Percentiles rank a stretch among this genome's conserved stretches.
phyloP scores from a whole-genome alignment of 2,797 vertebrate genomes.

The Hemitrygon akajei region DNA sequence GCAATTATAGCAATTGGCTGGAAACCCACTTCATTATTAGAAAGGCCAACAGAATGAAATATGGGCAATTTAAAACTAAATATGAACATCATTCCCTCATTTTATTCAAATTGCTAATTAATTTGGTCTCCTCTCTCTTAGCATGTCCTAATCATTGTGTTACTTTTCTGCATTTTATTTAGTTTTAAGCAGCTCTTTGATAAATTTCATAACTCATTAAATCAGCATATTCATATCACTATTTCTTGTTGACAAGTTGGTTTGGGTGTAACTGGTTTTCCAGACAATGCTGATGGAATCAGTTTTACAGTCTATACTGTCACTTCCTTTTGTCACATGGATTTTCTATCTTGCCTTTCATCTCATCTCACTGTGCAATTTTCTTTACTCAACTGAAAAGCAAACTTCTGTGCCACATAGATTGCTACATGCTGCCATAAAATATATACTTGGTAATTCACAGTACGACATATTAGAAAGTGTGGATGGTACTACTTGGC shows the following conservation, averaged over 20 bases:
- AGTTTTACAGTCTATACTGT: too few relatives aligned
- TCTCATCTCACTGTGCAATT: not conserved
- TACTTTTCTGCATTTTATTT: not conserved
- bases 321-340: not conserved
- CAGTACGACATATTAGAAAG: not conserved
- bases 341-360: not conserved
- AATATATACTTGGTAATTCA: not conserved
- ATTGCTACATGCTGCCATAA: not conserved
- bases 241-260: not conserved
- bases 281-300: too few relatives aligned
- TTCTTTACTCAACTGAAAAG: not conserved
- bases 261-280: not conserved
- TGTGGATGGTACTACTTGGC: not conserved
- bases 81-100: not conserved
- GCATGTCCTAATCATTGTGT: not conserved
- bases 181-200: not conserved
- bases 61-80: not conserved
- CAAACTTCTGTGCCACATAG: not conserved
- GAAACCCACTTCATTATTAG: not conserved
- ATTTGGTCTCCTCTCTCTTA: not conserved
- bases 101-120: not conserved
- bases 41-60: not conserved
- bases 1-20: not conserved
- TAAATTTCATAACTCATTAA: not conserved
- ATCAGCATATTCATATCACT: not conserved